Base-by-base conservation (phyloP, 2,113 vertebrate species). In the Hippocampus abdominalis region DNA sequence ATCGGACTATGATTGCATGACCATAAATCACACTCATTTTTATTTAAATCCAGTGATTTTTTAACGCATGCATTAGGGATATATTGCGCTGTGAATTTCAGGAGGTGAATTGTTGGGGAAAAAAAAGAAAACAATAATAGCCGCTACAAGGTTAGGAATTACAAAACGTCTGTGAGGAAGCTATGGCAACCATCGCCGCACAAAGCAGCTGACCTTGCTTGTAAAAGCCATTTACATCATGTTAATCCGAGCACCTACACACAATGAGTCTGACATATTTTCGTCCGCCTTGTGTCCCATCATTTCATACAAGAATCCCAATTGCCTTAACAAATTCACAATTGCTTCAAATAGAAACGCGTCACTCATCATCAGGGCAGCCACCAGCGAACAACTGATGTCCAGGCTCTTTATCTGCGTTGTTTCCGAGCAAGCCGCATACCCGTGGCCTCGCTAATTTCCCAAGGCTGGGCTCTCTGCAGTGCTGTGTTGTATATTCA, bases 401-500 rank as follows among this genome's bases (percentile, higher is more conserved):
- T 83, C 81, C 70, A 12, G 66, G 79, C 73, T 71, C 66, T 56
- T 57, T 74, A 70, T 84, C 81, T 64, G 70, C 78, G 72, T 84
- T 16, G 64, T 86, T 76, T 82, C 73, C 40, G 57, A 65, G 68
- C 81, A 27, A 9, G 53, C 20, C 12, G 57, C 74, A 46, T 76
- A 81, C 80, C 81, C 68, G 70, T 72, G 73, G 73, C 83, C 71
- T 64, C 16, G 2, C 77, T 82, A 63, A 89, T 84, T 83, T 78
- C 80, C 79, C 77, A 72, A 0, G 73, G 62, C 85, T 53, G 75
- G 74, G 20, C 8, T 64, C 66, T 3, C 79, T 77, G 62, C 23
- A 25, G n/a, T 75, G 36, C 74, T 7, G 71, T 80, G 81, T 89
- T 90, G 87, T 87, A 90, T 90, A 91, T 89, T 89, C 87, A 91